phyloP scores from a whole-genome alignment of 2,113 vertebrate species.

The Eudyptes chrysolophus region DNA sequence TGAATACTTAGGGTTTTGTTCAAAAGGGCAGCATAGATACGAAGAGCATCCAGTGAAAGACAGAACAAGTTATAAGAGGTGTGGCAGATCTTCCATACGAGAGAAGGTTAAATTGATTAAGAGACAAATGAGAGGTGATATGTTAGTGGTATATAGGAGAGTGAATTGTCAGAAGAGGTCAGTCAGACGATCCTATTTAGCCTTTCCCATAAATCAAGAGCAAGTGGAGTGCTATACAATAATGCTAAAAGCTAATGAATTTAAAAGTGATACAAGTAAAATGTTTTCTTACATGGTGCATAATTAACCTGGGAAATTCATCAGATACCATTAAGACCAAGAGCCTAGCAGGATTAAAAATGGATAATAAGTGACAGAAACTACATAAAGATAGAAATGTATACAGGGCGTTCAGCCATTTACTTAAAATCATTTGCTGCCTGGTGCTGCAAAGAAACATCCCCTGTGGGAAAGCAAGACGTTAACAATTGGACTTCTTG shows the following conservation, averaged over 20 bases:
- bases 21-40: background rate
- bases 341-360: slow-evolving; percentile 56
- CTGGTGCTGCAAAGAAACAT: slow-evolving; percentile 25
- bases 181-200: slow-evolving; percentile 56
- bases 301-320: slow-evolving; percentile 64
- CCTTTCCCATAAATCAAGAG: slow-evolving; percentile 63
- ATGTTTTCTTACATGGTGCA: slow-evolving; percentile 61
- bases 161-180: slow-evolving; percentile 63
- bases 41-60: background rate
- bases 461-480: background rate
- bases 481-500: background rate
- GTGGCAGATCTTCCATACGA: background rate
- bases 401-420: background rate
- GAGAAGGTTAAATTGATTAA: slow-evolving; percentile 57
- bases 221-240: slow-evolving; percentile 49
- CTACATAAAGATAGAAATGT: slow-evolving; percentile 7
- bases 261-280: slow-evolving; percentile 63
- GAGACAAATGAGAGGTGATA: slow-evolving; percentile 62
- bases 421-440: slow-evolving; percentile 43
- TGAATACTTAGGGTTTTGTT: background rate
- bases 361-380: slow-evolving; percentile 47
- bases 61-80: slow-evolving; percentile 20
- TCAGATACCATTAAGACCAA: slow-evolving; percentile 65
- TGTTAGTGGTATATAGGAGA: slow-evolving; percentile 59
- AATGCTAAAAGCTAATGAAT: slow-evolving; percentile 67